Evolutionary conservation across 2,797 vertebrate species (phyloP), one percentile per base, ranked within the genome.

Genomic region (Synaphobranchus kaupii): DNA sequence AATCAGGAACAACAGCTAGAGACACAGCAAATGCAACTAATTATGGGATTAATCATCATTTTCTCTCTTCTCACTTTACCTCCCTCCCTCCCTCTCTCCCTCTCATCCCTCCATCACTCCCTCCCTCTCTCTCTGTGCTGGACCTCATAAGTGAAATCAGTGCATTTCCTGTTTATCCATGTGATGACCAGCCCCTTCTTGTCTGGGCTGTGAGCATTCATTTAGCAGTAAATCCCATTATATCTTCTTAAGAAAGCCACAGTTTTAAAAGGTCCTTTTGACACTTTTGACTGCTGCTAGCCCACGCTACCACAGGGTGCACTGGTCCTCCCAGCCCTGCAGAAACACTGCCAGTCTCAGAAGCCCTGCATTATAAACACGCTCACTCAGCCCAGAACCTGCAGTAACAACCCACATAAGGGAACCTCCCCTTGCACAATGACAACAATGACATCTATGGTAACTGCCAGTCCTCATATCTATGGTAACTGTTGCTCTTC

Each of bases 221-320:
- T 66, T 2, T 47, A 47, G 15, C 2, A 8, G 44, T 50, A 54
- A n/a, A 85, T 25, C 58, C 58, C 34, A 31, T 66, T 58, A 31
- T 56, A 84, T 84, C 9, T 7, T 84, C 50, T 20, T 84, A 73
- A 31, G 78, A 81, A 84, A 86, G 48, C 34, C 87, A 85, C 86
- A 78, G 87, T 22, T 85, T 84, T 66, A 4, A 20, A 88, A 89
- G 82, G 87, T 89, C 87, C 89, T 86, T 85, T 89, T 88, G 85
- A 4, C 89, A 68, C 88, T 92, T 90, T 90, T n/a, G 89, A 85
- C 90, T 90, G n/a, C 1, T 1, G 22, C 44, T 25, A 1, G 76
- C 22, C 31, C 20, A 4, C 2, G 39, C 52, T 10, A 1, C 52
- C 1, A 20, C 34, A 1, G 34, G 20, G 25, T n/a, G 3, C 60